Conservation (phyloP, 2,888 invertebrate species). For the Campaea margaritaria region DNA sequence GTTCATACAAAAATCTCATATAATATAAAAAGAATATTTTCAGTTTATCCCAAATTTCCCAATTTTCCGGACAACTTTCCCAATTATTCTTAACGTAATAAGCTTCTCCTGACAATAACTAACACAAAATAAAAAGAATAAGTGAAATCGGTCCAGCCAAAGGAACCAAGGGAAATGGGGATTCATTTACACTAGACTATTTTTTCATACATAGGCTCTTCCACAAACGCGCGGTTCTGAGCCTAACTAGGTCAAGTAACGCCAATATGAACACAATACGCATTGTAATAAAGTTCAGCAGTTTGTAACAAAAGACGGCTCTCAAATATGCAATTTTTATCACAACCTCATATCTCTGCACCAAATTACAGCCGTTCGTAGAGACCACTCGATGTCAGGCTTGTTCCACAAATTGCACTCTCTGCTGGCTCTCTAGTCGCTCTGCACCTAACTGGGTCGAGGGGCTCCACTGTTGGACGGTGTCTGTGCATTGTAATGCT, state of each 20-base stretch:
- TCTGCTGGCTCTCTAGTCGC: background rate
- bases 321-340: conserved; percentile 1
- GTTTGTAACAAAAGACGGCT: background rate
- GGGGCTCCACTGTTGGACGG: conserved; percentile 6
- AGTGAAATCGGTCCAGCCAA: too few relatives aligned
- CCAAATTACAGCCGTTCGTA: conserved; percentile 27
- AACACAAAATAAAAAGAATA: too few relatives aligned
- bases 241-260: background rate
- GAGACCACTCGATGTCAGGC: conserved; percentile 18
- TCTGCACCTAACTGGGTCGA: conserved; percentile 21
- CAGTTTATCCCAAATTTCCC: too few relatives aligned
- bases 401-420: conserved; percentile 18
- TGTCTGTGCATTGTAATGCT: conserved; percentile 13
- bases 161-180: too few relatives aligned
- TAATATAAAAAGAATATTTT: too few relatives aligned
- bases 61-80: too few relatives aligned
- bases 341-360: conserved; percentile 1
- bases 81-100: too few relatives aligned
- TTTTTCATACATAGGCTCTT: too few relatives aligned
- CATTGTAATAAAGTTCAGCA: background rate
- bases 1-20: too few relatives aligned
- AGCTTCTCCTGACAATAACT: too few relatives aligned
- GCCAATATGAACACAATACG: background rate
- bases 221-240: too few relatives aligned
- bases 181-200: too few relatives aligned